Percentiles rank a stretch among this genome's conserved stretches.
Conservation (phyloP, 2,113 vertebrate species). For the Astatotilapia flaviijosephi region DNA sequence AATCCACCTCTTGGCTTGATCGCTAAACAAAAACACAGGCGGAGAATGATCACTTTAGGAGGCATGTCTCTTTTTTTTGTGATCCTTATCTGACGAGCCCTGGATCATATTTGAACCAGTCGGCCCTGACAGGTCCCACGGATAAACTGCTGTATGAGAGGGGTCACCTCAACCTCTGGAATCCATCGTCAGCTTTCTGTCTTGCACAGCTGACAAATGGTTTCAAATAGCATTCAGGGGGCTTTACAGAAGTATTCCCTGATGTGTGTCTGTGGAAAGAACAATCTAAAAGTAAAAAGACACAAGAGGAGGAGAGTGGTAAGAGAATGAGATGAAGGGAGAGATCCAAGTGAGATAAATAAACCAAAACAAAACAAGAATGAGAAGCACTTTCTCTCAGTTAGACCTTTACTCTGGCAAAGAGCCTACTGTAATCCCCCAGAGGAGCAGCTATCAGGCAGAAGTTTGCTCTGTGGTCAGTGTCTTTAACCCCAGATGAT, state of each 20-base stretch:
- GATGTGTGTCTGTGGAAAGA: constrained; percentile 1
- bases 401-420: constrained; percentile 24
- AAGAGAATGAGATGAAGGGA: neutral
- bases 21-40: constrained; percentile 56
- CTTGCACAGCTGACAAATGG: constrained; percentile 59
- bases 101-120: constrained; percentile 49
- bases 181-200: constrained; percentile 60
- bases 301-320: neutral
- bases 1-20: constrained; percentile 35
- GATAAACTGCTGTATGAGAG: constrained; percentile 56
- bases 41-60: constrained; percentile 50
- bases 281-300: neutral
- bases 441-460: constrained; percentile 58
- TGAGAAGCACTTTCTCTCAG: constrained; percentile 40
- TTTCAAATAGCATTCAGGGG: constrained; percentile 45
- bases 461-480: constrained; percentile 64
- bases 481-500: constrained; percentile 75
- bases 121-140: constrained; percentile 52
- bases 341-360: constrained; percentile 37
- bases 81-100: constrained; percentile 65
- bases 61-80: constrained; percentile 54
- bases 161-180: constrained; percentile 63
- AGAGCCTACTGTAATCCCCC: constrained; percentile 66
- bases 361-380: constrained; percentile 45
- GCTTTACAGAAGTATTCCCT: constrained; percentile 45